Base-by-base conservation (phyloP, 2,888 invertebrate genomes). In the Cactoblastis cactorum region DNA sequence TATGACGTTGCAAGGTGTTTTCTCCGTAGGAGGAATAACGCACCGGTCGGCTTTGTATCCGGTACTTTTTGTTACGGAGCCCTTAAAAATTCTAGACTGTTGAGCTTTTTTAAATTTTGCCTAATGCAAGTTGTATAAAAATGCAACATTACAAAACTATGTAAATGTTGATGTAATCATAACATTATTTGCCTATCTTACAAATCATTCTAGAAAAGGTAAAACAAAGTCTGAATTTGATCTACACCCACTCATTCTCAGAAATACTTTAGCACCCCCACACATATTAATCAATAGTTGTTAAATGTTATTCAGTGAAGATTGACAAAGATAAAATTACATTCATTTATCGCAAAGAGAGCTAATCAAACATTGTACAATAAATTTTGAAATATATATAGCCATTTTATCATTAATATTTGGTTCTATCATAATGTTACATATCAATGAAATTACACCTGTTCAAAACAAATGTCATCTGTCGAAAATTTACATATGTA, bases 1-100 rank as follows among this genome's bases (percentile, higher is more conserved):
- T 83, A 73, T 89, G 88, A 88, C 88, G 89, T 89, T 83, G 88
- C 84, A 83, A 69, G 71, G 77, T 81, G 83, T 85, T 84, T 82
- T 84, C 77, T 77, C 72, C 66, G 71, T 74, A 77, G 71, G 69
- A 73, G 69, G 68, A 71, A 70, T 64, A 74, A 74, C 66, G 67
- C 67, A 81, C 86, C 87, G 87, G 86, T 80, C 80, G 77, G 77
- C 79, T 80, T 76, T 64, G 72, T 71, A 63, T 73, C 76, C 71
- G 70, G 67, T 71, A 67, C 70, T 72, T 58, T 60, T 62, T 67
- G 63, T 57, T 68, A 56, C 65, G 63, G 65, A 67, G 62, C 63
- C 68, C 65, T 67, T 67, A 74, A 73, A 69, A 72, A 64, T 64
- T 67, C 69, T 64, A 56, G 67, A 64, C 57, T 71, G 60, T 59